Base-by-base conservation (phyloP, 1,140 invertebrate species). In the Capitella teleta region DNA sequence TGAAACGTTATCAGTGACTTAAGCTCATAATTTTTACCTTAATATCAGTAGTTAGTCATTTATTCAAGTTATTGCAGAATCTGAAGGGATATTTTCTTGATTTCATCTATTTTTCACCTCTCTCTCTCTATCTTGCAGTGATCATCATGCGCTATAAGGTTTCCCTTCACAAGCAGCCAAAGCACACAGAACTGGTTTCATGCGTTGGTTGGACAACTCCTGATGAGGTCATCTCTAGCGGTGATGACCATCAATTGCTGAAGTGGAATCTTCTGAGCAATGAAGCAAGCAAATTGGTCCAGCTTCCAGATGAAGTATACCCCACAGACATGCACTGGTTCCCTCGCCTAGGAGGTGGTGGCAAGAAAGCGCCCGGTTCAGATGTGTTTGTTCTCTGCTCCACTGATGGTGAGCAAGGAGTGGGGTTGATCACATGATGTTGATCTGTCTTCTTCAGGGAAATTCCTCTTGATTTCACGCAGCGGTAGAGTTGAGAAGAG, bases 161-260 rank as follows among this genome's bases (percentile, higher is more conserved):
- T 2, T 19, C 19, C 24, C 25, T 43, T 42, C 5, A 2, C 12
- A 41, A 41, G 21, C 10, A 41, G 21, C 10, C 38, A 6, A 41
- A 41, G 18, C 84, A 89, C 67, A 76, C 73, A 34, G 83, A 83
- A 61, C 74, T 84, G 16, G 82, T 89, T 4, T 84, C 84, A 50
- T 91, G 89, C 71, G 82, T 92, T 10, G 83, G 84, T 52, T 96
- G 92, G 92, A 87, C 82, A 64, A 86, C 81, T 57, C 81, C 86
- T 28, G 90, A 96, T 68, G 89, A 95, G 74, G 81, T 92, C 40
- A 87, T 86, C 74, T 91, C 90, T 28, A 84, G 82, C 59, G 86
- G 88, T 21, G 93, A 97, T 73, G 92, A 98, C 68, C 90, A 92
- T 65, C 76, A 82, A 57, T 74, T 98, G 21, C 73, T 91, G 18